Evolutionary conservation across 1,140 invertebrate genomes (phyloP).

Genomic region (Chrysoperla carnea): DNA sequence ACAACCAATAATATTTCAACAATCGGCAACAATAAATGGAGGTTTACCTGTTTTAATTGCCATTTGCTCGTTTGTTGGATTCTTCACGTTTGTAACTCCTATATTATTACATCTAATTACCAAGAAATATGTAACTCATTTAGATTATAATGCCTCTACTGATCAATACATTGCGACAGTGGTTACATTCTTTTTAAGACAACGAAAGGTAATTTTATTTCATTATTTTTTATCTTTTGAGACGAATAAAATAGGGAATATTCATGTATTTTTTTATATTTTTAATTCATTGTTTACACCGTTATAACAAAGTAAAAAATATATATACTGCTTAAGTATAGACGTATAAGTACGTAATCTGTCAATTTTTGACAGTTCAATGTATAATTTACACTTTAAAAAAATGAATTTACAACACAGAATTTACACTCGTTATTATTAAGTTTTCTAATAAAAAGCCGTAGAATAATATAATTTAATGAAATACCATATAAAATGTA

Average conservation of each 20-base stretch:
- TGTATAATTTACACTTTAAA: too few species aligned
- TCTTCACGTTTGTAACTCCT: constrained; percentile 71
- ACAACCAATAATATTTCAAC: constrained; percentile 53
- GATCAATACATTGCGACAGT: constrained; percentile 51
- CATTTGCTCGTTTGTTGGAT: constrained; percentile 43
- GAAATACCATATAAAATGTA: too few species aligned
- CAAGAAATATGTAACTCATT: constrained; percentile 66
- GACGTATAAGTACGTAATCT: neutral
- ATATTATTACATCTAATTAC: constrained; percentile 63
- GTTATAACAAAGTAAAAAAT: too few species aligned
- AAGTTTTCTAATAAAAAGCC: too few species aligned
- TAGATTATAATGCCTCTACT: constrained; percentile 46
- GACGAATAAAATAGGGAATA: neutral
- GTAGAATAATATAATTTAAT: too few species aligned
- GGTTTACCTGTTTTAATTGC: constrained; percentile 31
- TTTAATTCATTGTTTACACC: too few species aligned
- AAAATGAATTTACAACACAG: too few species aligned
- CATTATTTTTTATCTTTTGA: neutral
- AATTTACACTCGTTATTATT: too few species aligned
- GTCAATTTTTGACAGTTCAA: neutral
- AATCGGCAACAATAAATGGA: constrained; percentile 30
- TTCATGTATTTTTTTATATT: too few species aligned
- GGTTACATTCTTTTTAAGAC: constrained; percentile 42
- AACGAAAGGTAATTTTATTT: constrained; percentile 34
- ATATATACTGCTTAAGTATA: neutral